Percentiles rank a stretch among this genome's conserved stretches.
Evolutionary conservation across 2,797 vertebrate species (phyloP).

Genomic region (Hippocampus kuda): DNA sequence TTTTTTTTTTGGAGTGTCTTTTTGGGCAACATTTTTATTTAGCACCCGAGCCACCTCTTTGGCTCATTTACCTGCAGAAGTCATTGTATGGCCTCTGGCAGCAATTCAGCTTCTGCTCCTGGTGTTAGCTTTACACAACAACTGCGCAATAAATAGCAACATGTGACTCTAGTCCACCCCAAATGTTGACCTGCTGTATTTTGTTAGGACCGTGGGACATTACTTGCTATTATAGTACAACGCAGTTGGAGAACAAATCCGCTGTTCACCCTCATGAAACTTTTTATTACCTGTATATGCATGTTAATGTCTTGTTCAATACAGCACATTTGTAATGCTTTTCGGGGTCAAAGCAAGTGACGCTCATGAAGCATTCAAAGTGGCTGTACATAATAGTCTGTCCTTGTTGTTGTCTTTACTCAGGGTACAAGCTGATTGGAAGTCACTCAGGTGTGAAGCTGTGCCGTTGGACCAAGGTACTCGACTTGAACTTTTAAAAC

Average conservation of each 20-base stretch:
- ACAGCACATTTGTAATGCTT: not conserved
- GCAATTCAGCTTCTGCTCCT: constrained; percentile 9
- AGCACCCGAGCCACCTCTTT: not conserved
- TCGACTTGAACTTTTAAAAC: too few species aligned
- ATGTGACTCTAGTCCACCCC: constrained; percentile 37
- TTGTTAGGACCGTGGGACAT: not conserved
- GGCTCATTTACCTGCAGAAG: not conserved
- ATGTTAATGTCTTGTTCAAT: too few species aligned
- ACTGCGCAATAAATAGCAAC: constrained; percentile 37
- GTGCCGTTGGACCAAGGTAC: constrained; percentile 96
- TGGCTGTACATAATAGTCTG: not conserved
- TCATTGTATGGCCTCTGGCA: not conserved
- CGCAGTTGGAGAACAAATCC: not conserved
- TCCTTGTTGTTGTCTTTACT: constrained; percentile 16
- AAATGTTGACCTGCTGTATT: constrained; percentile 29
- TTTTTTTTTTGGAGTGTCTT: not conserved
- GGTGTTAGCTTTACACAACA: constrained; percentile 19
- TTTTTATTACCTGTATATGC: not conserved
- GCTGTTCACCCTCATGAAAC: not conserved
- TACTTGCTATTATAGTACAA: not conserved
- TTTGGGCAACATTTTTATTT: not conserved
- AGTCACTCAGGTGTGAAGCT: constrained; percentile 95
- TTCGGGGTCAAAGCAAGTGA: not conserved
- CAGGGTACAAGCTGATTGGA: constrained; percentile 90
- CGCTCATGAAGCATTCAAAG: not conserved